Conservation (phyloP, 2,113 vertebrate genomes). For the Caracal caracal region DNA sequence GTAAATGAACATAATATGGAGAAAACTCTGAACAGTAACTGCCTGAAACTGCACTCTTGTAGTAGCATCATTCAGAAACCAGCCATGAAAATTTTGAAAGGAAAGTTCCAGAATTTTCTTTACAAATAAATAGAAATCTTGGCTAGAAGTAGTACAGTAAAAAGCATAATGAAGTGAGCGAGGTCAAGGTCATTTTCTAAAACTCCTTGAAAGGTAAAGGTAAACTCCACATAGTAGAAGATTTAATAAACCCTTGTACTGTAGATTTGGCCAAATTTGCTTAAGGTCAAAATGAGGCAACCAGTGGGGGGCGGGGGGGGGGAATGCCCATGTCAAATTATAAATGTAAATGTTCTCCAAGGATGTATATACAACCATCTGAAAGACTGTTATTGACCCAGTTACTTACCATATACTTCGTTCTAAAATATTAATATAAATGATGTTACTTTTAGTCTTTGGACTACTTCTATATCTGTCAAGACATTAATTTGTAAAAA, state of each 20-base stretch:
- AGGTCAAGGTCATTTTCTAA: slow-evolving; percentile 16
- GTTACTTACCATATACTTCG: neutral
- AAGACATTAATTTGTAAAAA: slow-evolving; percentile 40
- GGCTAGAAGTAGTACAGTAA: neutral
- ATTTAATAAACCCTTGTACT: neutral
- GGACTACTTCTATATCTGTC: neutral
- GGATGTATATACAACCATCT: neutral
- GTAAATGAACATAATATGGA: neutral
- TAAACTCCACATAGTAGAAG: neutral
- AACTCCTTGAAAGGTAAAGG: neutral
- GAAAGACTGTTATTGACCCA: neutral
- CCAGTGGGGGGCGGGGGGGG: neutral
- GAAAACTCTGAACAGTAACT: slow-evolving; percentile 19
- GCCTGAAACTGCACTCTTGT: neutral
- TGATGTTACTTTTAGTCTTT: neutral
- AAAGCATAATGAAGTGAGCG: slow-evolving; percentile 22
- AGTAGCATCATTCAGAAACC: slow-evolving; percentile 34
- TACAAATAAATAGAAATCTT: neutral
- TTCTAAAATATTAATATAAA: slow-evolving; percentile 43
- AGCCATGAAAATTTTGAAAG: slow-evolving; percentile 48
- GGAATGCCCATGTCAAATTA: neutral
- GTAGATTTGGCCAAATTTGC: slow-evolving; percentile 4
- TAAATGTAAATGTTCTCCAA: neutral
- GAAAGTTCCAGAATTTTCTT: slow-evolving; percentile 12
- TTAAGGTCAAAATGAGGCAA: neutral